Percentiles rank a stretch among this genome's conserved stretches.
Evolutionary conservation across 2,888 invertebrate species (phyloP).

Genomic region (Temnothorax unifasciatus): DNA sequence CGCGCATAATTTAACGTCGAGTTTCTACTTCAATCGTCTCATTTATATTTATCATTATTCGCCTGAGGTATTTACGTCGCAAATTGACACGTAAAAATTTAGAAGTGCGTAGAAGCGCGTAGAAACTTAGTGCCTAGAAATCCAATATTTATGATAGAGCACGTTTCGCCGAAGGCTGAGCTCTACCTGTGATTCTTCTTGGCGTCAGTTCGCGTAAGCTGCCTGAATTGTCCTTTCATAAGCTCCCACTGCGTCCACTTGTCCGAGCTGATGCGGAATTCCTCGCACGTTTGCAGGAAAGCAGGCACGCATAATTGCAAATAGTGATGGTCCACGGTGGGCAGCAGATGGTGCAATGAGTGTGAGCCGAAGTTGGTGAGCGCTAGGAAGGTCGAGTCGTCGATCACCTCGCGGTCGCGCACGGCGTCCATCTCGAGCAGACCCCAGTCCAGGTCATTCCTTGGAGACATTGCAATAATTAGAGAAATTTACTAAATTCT

Average conservation of each 20-base stretch:
- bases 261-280: conserved; percentile 87
- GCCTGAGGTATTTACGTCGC: not conserved
- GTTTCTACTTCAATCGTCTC: not conserved
- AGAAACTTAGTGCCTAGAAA: not conserved
- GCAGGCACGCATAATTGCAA: conserved; percentile 90
- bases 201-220: conserved; percentile 87
- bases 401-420: conserved; percentile 90
- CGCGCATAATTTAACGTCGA: not conserved
- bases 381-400: conserved; percentile 89
- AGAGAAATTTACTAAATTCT: not conserved
- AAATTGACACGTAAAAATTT: not conserved
- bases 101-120: not conserved
- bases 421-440: conserved; percentile 92
- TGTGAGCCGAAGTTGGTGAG: conserved; percentile 93
- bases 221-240: conserved; percentile 90
- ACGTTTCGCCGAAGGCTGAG: not conserved
- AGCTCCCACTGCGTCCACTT: conserved; percentile 88
- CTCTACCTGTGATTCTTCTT: conserved; percentile 77
- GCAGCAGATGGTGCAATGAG: conserved; percentile 93
- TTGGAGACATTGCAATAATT: conserved; percentile 75
- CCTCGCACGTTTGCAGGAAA: conserved; percentile 89
- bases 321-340: conserved; percentile 92
- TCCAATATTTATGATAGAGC: not conserved
- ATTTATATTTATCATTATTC: too few relatives aligned
- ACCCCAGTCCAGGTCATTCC: conserved; percentile 91